Conservation (phyloP, 1,140 invertebrate genomes). For the Caerostris extrusa region DNA sequence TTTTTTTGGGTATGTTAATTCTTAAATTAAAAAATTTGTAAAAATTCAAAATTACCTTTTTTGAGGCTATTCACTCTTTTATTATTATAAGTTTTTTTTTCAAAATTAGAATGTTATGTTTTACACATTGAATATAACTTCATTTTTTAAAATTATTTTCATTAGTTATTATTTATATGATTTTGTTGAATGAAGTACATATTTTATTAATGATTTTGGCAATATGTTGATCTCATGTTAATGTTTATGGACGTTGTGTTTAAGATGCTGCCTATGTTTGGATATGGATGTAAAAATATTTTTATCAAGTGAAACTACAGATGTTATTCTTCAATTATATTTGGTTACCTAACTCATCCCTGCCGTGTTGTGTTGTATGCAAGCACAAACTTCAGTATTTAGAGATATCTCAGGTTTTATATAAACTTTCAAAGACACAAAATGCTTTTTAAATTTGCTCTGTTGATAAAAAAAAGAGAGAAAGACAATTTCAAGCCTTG, state of each 20-base stretch:
- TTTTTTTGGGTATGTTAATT: too few species aligned
- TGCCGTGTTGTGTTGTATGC: constrained; percentile 58
- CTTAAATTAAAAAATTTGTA: too few species aligned
- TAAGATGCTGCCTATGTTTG: background rate
- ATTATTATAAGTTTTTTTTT: too few species aligned
- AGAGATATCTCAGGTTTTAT: constrained; percentile 76
- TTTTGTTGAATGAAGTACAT: too few species aligned
- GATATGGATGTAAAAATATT: constrained; percentile 57
- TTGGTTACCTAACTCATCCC: constrained; percentile 69
- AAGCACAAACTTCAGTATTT: constrained; percentile 76
- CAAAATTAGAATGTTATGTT: too few species aligned
- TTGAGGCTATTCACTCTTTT: too few species aligned
- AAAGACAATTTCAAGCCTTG: constrained; percentile 62
- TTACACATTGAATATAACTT: too few species aligned
- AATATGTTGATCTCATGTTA: constrained; percentile 63
- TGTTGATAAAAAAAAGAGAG: constrained; percentile 28
- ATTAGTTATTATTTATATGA: too few species aligned
- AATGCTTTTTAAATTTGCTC: constrained; percentile 64
- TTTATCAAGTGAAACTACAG: constrained; percentile 1
- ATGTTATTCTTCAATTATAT: constrained; percentile 24
- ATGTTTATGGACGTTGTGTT: constrained; percentile 51
- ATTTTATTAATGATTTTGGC: constrained; percentile 33
- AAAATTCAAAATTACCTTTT: too few species aligned
- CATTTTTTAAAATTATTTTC: too few species aligned
- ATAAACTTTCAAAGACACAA: constrained; percentile 48